A percentile compares a stretch with the other conserved stretches of the same genome.
Conservation (phyloP, 2,888 invertebrate genomes). For the Plagiodera versicolora region DNA sequence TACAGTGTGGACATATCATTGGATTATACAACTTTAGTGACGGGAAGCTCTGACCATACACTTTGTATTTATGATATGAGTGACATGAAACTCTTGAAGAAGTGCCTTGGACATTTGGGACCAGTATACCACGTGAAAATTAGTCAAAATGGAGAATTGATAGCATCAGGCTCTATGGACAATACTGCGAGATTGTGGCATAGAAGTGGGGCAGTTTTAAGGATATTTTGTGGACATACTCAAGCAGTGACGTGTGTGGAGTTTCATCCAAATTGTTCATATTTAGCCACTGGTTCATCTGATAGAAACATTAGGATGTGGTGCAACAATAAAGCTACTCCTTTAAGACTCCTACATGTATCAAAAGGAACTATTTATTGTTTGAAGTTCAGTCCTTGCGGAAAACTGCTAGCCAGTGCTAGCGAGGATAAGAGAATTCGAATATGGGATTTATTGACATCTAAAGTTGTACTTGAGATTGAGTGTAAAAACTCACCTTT, state of each 20-base stretch:
- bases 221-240: constrained; percentile 86
- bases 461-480: constrained; percentile 66
- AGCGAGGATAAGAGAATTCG: constrained; percentile 74
- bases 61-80: constrained; percentile 47
- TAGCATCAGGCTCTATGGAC: constrained; percentile 81
- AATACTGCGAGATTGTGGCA: constrained; percentile 81
- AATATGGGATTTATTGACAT: constrained; percentile 73
- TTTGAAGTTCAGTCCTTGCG: constrained; percentile 83
- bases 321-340: constrained; percentile 80
- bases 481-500: constrained; percentile 67
- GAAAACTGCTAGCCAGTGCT: constrained; percentile 80
- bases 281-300: constrained; percentile 87
- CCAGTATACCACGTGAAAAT: constrained; percentile 88
- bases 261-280: constrained; percentile 91
- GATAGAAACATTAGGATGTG: constrained; percentile 88
- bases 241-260: constrained; percentile 85
- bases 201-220: constrained; percentile 78
- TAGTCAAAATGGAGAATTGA: constrained; percentile 67
- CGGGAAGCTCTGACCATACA: constrained; percentile 48
- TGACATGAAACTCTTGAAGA: constrained; percentile 40
- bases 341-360: constrained; percentile 78
- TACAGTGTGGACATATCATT: constrained; percentile 46
- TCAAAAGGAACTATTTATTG: constrained; percentile 75
- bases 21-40: constrained; percentile 41
- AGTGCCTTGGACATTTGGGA: constrained; percentile 77